Base-by-base conservation (phyloP, 2,797 vertebrate genomes). In the Crenichthys baileyi region DNA sequence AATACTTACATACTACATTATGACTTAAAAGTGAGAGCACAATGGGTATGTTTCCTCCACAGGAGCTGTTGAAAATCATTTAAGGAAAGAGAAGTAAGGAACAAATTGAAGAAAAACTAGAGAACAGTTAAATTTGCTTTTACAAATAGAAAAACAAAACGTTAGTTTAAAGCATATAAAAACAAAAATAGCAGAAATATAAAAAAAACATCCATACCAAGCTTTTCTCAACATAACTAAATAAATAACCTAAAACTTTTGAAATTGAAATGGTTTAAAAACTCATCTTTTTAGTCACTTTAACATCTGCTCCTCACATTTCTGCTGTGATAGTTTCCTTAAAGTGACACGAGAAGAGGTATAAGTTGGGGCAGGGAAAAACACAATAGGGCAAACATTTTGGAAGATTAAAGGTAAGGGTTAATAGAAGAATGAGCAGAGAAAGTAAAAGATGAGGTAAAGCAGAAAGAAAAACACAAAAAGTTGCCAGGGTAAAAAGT, bases 111-210 rank as follows among this genome's bases (percentile, higher is more conserved):
- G 6, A 61, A 8, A 83, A 12, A 6, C 3, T 46, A 20, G 61
- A 11, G 56, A 71, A 44, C 22, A 6, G n/a, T 36, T 9, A 16
- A 36, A 51, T 26, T 71, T 15, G 29, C 26, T 31, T 26, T 29
- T 11, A 29, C 26, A 46, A 70, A 5, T 5, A 48, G 24, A 15
- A 70, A 46, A n/a, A 3, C 67, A 70, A 46, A 13, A 41, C 3
- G 12, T 26, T 48, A 13, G 31, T 9, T 22, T 41, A 76, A 70
- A 13, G n/a, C 9, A 70, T 46, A 48, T 1, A 5, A 51, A 50
- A 51, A 8, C 16, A 26, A 24, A 56, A 44, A 26, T 1, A 16
- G 6, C 2, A 26, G 76, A 56, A 85, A 83, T 82, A 74, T 82
- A 79, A 71, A n/a, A 70, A 65, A 71, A 61, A 80, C 77, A 77